These are phyloP conservation scores for Eupithecia pulchellata DNA, from an alignment of 2,888 invertebrate genomes.

Conservation along the genomic window DNA sequence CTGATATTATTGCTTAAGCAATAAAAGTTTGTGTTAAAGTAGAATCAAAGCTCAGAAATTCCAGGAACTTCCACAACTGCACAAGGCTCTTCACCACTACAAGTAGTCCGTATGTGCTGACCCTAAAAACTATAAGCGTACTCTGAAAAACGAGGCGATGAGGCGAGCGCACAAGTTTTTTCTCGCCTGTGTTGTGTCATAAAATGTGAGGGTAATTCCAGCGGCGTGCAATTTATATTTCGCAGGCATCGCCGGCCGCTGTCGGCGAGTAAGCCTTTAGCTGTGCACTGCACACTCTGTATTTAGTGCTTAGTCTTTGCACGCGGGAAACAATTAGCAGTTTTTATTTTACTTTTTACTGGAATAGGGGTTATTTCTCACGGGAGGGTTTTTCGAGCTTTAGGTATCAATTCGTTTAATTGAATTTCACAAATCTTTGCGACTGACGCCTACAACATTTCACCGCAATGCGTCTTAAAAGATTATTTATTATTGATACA, in stretches of 20 bases:
- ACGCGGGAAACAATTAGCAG: constrained; percentile 38
- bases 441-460: background rate
- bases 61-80: background rate
- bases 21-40: background rate
- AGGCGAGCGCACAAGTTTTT: constrained; percentile 62
- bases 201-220: constrained; percentile 74
- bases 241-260: constrained; percentile 58
- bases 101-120: background rate
- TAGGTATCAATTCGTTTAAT: no score
- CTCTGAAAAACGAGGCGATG: constrained; percentile 56
- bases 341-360: constrained; percentile 30
- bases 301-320: constrained; percentile 42
- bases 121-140: constrained; percentile 42
- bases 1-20: background rate
- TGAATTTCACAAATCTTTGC: no score
- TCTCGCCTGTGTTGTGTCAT: constrained; percentile 63
- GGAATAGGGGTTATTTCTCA: background rate
- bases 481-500: no score
- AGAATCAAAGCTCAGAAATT: background rate
- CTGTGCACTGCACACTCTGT: constrained; percentile 28
- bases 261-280: constrained; percentile 65
- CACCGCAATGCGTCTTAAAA: background rate
- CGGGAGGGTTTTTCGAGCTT: background rate
- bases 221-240: constrained; percentile 74
- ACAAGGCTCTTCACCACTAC: background rate